These are phyloP conservation scores for Atlantisia rogersi DNA, from an alignment of 2,113 vertebrate genomes.

Conservation along the genomic window DNA sequence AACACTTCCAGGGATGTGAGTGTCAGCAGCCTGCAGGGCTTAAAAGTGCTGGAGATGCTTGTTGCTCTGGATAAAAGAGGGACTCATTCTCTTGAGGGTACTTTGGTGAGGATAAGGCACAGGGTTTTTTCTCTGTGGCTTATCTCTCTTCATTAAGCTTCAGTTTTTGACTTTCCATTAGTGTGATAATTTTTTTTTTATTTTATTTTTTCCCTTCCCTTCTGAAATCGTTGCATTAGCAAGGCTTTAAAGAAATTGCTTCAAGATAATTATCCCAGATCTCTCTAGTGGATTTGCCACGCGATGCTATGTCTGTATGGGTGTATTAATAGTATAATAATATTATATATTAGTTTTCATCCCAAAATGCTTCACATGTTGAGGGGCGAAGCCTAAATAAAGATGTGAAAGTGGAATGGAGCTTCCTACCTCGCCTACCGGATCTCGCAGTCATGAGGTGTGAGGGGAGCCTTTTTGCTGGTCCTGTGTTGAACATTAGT, in stretches of 20 bases:
- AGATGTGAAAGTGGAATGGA: rapidly evolving
- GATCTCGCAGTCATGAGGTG: not conserved
- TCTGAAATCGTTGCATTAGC: not conserved
- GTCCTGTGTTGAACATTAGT: not conserved
- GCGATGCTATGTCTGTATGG: not conserved
- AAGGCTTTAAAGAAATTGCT: not conserved
- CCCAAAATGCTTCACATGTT: not conserved
- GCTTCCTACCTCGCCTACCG: not conserved
- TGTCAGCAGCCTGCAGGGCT: not conserved
- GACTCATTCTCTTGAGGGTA: not conserved
- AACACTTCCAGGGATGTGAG: not conserved
- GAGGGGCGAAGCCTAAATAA: not conserved
- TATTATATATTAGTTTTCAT: not conserved
- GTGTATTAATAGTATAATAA: not conserved
- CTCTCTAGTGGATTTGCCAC: not conserved
- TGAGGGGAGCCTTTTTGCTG: not conserved
- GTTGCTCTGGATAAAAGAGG: not conserved
- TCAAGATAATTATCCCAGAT: not conserved
- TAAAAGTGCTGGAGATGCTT: not conserved
- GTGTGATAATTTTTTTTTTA: not conserved
- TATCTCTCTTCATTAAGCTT: not conserved
- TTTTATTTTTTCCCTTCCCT: not conserved
- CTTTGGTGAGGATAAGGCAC: not conserved
- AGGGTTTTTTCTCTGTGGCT: not conserved
- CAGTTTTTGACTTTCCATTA: not conserved